Percentiles rank a stretch among this genome's conserved stretches.
phyloP scores from a whole-genome alignment of 2,888 invertebrate genomes.

The Formica aserva region DNA sequence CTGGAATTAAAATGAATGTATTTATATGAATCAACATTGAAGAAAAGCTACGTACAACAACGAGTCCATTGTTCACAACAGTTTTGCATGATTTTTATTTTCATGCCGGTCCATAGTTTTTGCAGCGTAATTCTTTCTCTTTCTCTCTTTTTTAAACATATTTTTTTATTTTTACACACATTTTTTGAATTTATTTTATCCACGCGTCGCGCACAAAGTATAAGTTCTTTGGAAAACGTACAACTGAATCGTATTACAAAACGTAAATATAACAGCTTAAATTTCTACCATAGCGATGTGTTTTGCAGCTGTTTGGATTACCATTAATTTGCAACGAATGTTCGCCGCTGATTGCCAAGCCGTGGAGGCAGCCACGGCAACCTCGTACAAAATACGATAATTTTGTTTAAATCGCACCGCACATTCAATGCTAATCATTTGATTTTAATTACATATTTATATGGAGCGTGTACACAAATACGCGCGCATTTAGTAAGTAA shows the following conservation, averaged over 20 bases:
- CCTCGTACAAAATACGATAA: slow-evolving; percentile 45
- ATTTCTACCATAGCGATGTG: slow-evolving; percentile 34
- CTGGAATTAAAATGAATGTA: slow-evolving; percentile 33
- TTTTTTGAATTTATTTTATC: slow-evolving; percentile 31
- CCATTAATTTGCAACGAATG: slow-evolving; percentile 43
- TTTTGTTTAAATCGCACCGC: slow-evolving; percentile 50
- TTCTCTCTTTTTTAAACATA: background rate
- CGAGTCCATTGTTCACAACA: background rate
- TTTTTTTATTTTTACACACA: background rate
- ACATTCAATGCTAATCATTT: slow-evolving; percentile 49
- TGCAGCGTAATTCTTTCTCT: background rate
- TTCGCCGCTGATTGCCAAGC: slow-evolving; percentile 41
- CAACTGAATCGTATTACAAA: slow-evolving; percentile 7
- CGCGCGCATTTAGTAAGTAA: slow-evolving; percentile 9
- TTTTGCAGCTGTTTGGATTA: slow-evolving; percentile 40
- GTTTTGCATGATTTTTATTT: slow-evolving; percentile 32
- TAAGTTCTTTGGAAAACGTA: slow-evolving; percentile 14
- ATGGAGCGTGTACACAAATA: background rate
- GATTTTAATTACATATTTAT: slow-evolving; percentile 51
- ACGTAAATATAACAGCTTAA: slow-evolving; percentile 31
- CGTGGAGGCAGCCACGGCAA: slow-evolving; percentile 23
- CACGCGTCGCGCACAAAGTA: slow-evolving; percentile 8
- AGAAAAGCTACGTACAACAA: slow-evolving; percentile 23
- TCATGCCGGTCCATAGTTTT: slow-evolving; percentile 3
- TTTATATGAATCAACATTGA: slow-evolving; percentile 35